Evolutionary conservation across 2,888 invertebrate genomes (phyloP).

Genomic region (Clunio marinus): DNA sequence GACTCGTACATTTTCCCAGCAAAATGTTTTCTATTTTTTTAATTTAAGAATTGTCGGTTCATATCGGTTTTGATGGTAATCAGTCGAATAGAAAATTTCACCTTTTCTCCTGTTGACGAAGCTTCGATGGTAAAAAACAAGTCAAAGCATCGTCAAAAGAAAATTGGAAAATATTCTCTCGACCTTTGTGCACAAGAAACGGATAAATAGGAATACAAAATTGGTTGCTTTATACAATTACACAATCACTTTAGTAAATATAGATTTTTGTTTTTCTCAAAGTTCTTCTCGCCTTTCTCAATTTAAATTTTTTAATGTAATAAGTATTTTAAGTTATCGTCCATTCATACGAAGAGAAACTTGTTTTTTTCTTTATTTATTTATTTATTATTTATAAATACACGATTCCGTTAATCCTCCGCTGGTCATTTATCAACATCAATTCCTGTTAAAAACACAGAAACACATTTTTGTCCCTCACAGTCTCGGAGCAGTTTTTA

Average conservation of each 20-base stretch:
- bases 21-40: too few relatives aligned
- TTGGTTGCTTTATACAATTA: conserved; percentile 31
- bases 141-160: background rate
- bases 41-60: too few relatives aligned
- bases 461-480: background rate
- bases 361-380: conserved; percentile 17
- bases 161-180: background rate
- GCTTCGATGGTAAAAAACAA: background rate
- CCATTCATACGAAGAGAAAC: conserved; percentile 15
- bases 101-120: too few relatives aligned
- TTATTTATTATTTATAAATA: too few relatives aligned
- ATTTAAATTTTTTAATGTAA: conserved; percentile 34
- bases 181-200: background rate
- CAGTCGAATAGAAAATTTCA: too few relatives aligned
- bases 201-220: conserved; percentile 29
- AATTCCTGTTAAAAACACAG: conserved; percentile 29
- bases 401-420: background rate
- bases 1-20: too few relatives aligned
- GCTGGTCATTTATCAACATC: conserved; percentile 21
- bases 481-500: background rate
- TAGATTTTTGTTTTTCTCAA: background rate
- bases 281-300: background rate
- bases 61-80: too few relatives aligned
- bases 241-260: conserved; percentile 36
- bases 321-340: conserved; percentile 17